phyloP scores from a whole-genome alignment of 2,113 vertebrate genomes.

The Peromyscus californicus region DNA sequence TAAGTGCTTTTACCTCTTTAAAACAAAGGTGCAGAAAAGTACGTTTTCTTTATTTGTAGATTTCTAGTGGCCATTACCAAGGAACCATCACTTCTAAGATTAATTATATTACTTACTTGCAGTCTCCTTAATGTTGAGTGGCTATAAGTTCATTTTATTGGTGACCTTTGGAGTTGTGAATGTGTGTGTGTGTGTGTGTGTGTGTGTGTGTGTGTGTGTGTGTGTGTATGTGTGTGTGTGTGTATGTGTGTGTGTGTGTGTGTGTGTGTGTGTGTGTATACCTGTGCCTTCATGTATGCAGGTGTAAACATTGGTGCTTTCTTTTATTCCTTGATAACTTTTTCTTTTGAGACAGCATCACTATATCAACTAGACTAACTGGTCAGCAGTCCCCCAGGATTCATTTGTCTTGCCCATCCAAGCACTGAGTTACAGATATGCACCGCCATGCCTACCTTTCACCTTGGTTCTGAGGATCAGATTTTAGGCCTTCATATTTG shows the following conservation, averaged over 20 bases:
- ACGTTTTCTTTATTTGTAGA: background rate
- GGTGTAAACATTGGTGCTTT: background rate
- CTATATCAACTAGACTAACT: background rate
- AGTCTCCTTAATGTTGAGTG: background rate
- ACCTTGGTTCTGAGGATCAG: no score
- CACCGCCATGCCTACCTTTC: background rate
- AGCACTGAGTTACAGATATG: background rate
- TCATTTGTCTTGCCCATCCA: no score
- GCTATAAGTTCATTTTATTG: background rate
- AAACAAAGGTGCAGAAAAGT: background rate
- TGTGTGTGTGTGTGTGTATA: background rate
- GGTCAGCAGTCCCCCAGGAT: no score
- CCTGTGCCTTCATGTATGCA: background rate
- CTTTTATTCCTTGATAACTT: background rate
- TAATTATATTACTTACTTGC: background rate
- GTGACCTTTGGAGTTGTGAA: background rate
- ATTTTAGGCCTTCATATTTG: background rate
- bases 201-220: background rate
- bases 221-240: background rate
- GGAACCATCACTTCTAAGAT: background rate
- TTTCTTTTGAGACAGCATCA: background rate
- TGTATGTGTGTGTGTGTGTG: background rate
- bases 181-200: background rate
- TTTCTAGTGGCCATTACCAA: background rate
- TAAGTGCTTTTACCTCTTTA: background rate